phyloP scores from a whole-genome alignment of 2,888 invertebrate species.

The Drosophila nigricruria region DNA sequence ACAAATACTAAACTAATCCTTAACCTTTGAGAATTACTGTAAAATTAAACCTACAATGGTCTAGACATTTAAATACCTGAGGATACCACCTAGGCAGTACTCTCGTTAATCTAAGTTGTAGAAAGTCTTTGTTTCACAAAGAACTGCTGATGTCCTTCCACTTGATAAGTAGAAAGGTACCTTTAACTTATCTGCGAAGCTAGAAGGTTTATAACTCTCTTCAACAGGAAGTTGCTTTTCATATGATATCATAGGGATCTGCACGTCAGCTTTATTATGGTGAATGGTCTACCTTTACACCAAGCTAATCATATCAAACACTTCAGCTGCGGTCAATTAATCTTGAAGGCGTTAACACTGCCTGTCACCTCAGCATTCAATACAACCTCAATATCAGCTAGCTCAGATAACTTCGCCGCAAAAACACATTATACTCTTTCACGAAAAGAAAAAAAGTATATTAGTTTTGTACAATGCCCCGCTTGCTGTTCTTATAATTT shows the following conservation, averaged over 20 bases:
- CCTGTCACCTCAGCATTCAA: slow-evolving; percentile 8
- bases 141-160: background rate
- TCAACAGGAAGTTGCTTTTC: background rate
- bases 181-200: background rate
- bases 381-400: slow-evolving; percentile 6
- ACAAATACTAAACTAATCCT: background rate
- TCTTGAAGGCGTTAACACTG: slow-evolving; percentile 18
- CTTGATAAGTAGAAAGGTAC: background rate
- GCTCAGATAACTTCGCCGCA: background rate
- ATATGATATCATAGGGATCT: background rate
- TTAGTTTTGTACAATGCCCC: background rate
- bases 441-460: background rate
- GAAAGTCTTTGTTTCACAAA: too few relatives aligned
- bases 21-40: background rate
- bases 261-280: background rate
- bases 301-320: slow-evolving; percentile 21
- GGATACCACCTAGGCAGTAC: too few relatives aligned
- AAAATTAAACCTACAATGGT: background rate
- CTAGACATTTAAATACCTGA: too few relatives aligned
- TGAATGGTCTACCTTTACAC: background rate
- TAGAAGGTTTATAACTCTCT: background rate
- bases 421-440: background rate
- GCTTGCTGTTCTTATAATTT: too few relatives aligned
- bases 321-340: slow-evolving; percentile 31
- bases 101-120: too few relatives aligned